A percentile compares a stretch with the other conserved stretches of the same genome.
phyloP scores from a whole-genome alignment of 2,888 invertebrate genomes.

The Pteria penguin region DNA sequence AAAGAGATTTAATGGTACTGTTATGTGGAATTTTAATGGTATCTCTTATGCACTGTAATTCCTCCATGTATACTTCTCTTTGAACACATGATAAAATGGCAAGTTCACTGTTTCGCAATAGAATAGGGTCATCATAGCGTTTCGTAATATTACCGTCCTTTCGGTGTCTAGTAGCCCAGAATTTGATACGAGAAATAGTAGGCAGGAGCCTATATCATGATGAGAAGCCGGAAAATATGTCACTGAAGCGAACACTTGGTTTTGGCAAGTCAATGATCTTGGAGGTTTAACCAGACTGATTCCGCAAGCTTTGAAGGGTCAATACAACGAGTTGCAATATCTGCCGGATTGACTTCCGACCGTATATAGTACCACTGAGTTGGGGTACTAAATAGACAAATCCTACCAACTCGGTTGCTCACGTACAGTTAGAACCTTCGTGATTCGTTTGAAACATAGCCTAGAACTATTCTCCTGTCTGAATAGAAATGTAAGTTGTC shows the following conservation, averaged over 20 bases:
- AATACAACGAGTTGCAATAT: constrained; percentile 30
- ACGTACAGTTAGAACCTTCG: constrained; percentile 49
- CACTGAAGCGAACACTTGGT: constrained; percentile 18
- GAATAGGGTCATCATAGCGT: constrained; percentile 1
- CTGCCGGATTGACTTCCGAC: constrained; percentile 41
- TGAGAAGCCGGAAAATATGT: constrained; percentile 40
- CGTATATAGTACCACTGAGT: constrained; percentile 45
- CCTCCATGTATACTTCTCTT: constrained; percentile 25
- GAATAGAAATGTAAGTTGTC: constrained; percentile 30
- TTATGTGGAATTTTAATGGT: neutral
- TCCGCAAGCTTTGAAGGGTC: neutral
- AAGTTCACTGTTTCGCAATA: constrained; percentile 3
- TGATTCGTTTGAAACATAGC: constrained; percentile 42
- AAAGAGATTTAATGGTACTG: constrained; percentile 2
- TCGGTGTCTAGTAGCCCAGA: neutral
- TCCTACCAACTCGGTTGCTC: constrained; percentile 34
- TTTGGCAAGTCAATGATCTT: constrained; percentile 2
- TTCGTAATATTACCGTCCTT: neutral
- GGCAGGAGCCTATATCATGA: constrained; percentile 37
- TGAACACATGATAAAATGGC: constrained; percentile 29
- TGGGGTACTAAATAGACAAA: constrained; percentile 22
- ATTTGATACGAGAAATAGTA: constrained; percentile 11
- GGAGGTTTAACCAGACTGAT: constrained; percentile 33
- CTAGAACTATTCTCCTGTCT: constrained; percentile 47
- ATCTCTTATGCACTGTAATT: constrained; percentile 9